Percentiles rank a stretch among this genome's conserved stretches.
phyloP scores from a whole-genome alignment of 2,113 vertebrate genomes.

The Passer domesticus region DNA sequence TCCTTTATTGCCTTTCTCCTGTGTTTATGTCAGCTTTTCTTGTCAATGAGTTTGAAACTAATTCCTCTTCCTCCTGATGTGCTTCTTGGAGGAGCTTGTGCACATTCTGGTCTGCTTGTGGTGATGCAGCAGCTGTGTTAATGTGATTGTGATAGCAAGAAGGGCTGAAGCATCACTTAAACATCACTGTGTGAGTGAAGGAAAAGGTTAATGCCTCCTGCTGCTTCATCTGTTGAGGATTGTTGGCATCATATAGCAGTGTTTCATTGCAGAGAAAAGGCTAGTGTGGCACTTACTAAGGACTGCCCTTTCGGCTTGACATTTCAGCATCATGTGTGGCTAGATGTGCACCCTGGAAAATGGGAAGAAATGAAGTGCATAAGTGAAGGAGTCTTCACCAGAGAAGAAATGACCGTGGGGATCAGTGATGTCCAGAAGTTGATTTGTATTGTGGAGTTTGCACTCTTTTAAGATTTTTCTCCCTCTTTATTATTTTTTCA shows the following conservation, averaged over 20 bases:
- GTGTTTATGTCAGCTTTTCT: neutral
- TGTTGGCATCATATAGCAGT: neutral
- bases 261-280: conserved; percentile 9
- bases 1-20: neutral
- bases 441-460: neutral
- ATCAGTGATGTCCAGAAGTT: neutral
- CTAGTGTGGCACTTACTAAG: conserved; percentile 47
- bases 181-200: neutral
- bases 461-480: neutral
- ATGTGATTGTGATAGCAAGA: neutral
- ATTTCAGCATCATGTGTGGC: neutral
- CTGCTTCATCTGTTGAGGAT: neutral
- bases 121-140: neutral
- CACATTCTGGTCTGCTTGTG: neutral
- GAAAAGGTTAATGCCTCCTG: neutral
- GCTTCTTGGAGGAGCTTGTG: neutral
- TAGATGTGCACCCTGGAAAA: neutral
- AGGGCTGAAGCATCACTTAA: neutral
- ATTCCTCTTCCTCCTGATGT: neutral
- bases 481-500: neutral
- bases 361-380: neutral
- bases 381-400: fast-evolving
- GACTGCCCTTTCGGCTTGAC: neutral
- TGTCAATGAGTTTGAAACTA: neutral
- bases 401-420: neutral